Evolutionary conservation across 2,888 invertebrate species (phyloP).

Genomic region (Hydrotaea cyrtoneurina): DNA sequence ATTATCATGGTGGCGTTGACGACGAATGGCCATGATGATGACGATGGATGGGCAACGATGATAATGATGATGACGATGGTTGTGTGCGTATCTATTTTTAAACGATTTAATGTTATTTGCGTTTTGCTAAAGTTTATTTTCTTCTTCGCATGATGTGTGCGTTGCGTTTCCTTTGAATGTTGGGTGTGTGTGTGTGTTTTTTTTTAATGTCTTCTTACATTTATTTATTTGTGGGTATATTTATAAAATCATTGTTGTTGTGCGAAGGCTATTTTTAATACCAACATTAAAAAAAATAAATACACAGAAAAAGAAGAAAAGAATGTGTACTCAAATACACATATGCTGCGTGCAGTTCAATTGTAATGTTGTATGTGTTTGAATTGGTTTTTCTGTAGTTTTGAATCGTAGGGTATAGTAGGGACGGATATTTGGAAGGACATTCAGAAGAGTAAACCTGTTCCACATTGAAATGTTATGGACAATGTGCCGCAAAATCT

Average conservation of each 20-base stretch:
- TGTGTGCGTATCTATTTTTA: constrained; percentile 56
- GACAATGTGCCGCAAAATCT: no score
- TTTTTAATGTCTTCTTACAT: constrained; percentile 19
- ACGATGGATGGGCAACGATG: constrained; percentile 3
- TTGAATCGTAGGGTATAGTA: no score
- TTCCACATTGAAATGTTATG: no score
- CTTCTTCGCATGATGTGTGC: background rate
- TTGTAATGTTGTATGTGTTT: no score
- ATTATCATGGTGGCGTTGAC: background rate
- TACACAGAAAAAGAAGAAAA: background rate
- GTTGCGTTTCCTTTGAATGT: constrained; percentile 38
- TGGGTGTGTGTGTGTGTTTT: constrained; percentile 14
- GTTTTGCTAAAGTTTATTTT: constrained; percentile 65
- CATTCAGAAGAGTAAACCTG: no score
- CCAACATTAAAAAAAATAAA: background rate
- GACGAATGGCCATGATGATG: background rate
- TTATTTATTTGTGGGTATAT: constrained; percentile 57
- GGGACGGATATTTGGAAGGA: no score
- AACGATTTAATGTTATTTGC: constrained; percentile 57
- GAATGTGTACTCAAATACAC: background rate
- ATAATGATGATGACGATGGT: background rate
- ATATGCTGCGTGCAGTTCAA: no score
- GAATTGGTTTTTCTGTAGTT: no score
- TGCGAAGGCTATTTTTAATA: constrained; percentile 58
- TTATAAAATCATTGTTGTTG: constrained; percentile 34